Base-by-base conservation (phyloP, 2,797 vertebrate species). In the Brachyalestes nurse region DNA sequence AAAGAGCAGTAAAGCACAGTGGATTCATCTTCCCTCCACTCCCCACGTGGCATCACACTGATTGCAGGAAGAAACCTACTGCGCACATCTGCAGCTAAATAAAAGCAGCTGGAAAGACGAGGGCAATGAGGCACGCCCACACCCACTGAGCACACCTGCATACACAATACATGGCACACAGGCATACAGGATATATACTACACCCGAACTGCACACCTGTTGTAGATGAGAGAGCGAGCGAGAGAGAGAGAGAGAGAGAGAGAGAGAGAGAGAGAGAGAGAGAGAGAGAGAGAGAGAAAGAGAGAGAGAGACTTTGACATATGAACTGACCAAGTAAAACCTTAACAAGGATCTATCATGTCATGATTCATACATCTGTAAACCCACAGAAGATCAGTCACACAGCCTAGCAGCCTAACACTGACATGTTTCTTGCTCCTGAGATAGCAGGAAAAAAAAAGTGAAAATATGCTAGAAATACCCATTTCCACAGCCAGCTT, bases 131-230 rank as follows among this genome's bases (percentile, higher is more conserved):
- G 55, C 58, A 67, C 5, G 19, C 42, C 13, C 7, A 6, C 34
- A 53, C 82, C 78, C 79, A 80, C 40, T 25, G 79, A 2, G 72
- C 58, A 67, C 85, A 88, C 83, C 83, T 86, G 83, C 75, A 72
- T 72, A 38, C 75, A 82, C 47, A 83, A 86, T 85, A 69, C 74
- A 77, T 72, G 57, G 61, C 38, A 47, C 72, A 66, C 61, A 51
- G 21, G 16, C 57, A 40, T 10, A 38, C 55, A 45, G 12, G 6
- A 72, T 72, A 23, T 12, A 72, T 38, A 51, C 55, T 40, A 38
- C 65, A 61, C 66, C n/a, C 2, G 42, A 17, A 45, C 21, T n/a
- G 51, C 49, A 80, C 62, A 80, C 62, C 70, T 79, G 77, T 55
- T 28, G 28, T 28, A 28, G 28, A 28, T 28, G 28, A 28, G 42